phyloP scores from a whole-genome alignment of 1,140 invertebrate genomes.

The Frieseomelitta varia region DNA sequence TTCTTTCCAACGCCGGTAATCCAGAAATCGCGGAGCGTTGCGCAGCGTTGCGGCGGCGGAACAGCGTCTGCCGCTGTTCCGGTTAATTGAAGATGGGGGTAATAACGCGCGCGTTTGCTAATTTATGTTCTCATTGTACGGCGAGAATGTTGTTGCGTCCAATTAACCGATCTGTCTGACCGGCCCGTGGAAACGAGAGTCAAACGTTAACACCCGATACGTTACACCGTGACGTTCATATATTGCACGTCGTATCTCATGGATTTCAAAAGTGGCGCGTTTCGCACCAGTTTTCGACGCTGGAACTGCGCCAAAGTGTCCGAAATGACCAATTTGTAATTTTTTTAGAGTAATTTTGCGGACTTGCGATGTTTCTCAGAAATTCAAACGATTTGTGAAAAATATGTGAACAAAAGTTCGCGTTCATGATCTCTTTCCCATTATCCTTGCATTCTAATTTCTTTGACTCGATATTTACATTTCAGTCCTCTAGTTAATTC shows the following conservation, averaged over 20 bases:
- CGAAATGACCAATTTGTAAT: no score
- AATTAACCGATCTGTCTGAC: constrained; percentile 1
- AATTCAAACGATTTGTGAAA: no score
- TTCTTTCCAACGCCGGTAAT: neutral
- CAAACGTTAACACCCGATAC: neutral
- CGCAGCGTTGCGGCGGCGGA: neutral
- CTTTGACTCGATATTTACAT: no score
- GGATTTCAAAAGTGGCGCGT: neutral
- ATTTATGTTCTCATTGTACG: constrained; percentile 4
- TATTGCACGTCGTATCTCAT: neutral
- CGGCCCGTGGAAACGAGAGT: neutral
- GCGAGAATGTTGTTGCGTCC: neutral
- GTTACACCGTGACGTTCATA: neutral
- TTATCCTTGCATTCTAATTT: no score
- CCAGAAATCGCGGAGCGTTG: neutral
- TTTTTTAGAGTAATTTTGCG: no score
- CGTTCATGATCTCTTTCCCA: no score
- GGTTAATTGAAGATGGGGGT: constrained; percentile 19
- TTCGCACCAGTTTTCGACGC: neutral
- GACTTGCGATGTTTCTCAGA: no score
- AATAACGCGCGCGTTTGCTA: constrained; percentile 10
- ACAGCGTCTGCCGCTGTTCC: neutral
- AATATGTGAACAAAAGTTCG: no score
- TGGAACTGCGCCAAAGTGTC: no score
- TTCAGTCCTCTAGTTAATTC: no score